Percentiles rank a stretch among this genome's conserved stretches.
These are phyloP conservation scores for Calliopum simillimum DNA, from an alignment of 2,888 invertebrate species.

Conservation along the genomic window DNA sequence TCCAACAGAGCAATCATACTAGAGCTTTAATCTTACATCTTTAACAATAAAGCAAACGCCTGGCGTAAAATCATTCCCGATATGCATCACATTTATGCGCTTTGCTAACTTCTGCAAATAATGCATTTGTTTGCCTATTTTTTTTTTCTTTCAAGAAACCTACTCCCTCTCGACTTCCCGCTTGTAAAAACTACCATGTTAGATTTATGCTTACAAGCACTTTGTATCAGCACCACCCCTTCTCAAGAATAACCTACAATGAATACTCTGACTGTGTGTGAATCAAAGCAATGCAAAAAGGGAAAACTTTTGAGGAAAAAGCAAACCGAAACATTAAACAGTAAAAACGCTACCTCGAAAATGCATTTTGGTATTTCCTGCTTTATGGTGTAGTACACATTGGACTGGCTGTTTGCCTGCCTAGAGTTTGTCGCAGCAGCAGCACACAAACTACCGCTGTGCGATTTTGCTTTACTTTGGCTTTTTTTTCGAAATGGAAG, in stretches of 20 bases:
- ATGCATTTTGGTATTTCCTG: slow-evolving; percentile 38
- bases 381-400: slow-evolving; percentile 4
- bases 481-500: neutral
- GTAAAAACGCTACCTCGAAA: slow-evolving; percentile 23
- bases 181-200: neutral
- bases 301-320: too few species aligned
- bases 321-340: slow-evolving; percentile 20
- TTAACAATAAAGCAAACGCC: too few species aligned
- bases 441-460: neutral
- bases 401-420: neutral
- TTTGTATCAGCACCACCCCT: slow-evolving; percentile 22
- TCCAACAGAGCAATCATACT: neutral
- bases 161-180: too few species aligned
- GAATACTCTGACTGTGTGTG: neutral
- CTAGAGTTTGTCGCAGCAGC: neutral
- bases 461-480: neutral
- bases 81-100: slow-evolving; percentile 23
- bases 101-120: neutral
- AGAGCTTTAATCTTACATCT: neutral
- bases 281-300: too few species aligned
- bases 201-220: slow-evolving; percentile 45
- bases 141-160: too few species aligned
- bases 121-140: too few species aligned
- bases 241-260: neutral
- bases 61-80: neutral